Percentiles rank a stretch among this genome's conserved stretches.
Evolutionary conservation across 2,113 vertebrate genomes (phyloP).

Genomic region (Prionailurus bengalensis): DNA sequence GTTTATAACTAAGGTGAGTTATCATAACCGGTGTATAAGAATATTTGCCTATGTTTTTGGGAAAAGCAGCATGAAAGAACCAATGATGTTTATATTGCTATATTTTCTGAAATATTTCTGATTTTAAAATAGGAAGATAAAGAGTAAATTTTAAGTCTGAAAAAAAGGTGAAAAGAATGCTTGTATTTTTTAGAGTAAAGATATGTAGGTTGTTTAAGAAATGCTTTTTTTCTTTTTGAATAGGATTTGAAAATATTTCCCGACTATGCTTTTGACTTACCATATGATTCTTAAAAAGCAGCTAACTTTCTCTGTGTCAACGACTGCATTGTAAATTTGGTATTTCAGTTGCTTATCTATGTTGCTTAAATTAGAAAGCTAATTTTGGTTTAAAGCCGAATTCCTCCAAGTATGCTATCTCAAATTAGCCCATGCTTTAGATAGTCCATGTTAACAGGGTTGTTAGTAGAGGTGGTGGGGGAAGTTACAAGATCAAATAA

Average conservation of each 20-base stretch:
- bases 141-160: slow-evolving; percentile 23
- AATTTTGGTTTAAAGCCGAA: neutral
- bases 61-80: neutral
- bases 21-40: neutral
- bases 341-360: neutral
- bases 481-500: slow-evolving; percentile 40
- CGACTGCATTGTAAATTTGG: neutral
- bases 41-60: neutral
- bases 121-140: slow-evolving; percentile 11
- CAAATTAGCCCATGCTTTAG: neutral
- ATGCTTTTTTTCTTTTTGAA: slow-evolving; percentile 45
- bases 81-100: neutral
- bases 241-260: slow-evolving; percentile 34
- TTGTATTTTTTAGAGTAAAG: neutral
- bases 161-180: slow-evolving; percentile 39
- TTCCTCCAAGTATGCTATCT: slow-evolving; percentile 7
- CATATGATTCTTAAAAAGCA: neutral
- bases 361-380: neutral
- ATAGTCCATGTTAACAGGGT: neutral
- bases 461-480: neutral
- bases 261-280: slow-evolving; percentile 18
- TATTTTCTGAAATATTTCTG: neutral
- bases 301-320: neutral
- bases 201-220: slow-evolving; percentile 14
- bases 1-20: slow-evolving; percentile 56